These are phyloP conservation scores for Pelodytes ibericus DNA, from an alignment of 2,797 vertebrate species.

Conservation along the genomic window DNA sequence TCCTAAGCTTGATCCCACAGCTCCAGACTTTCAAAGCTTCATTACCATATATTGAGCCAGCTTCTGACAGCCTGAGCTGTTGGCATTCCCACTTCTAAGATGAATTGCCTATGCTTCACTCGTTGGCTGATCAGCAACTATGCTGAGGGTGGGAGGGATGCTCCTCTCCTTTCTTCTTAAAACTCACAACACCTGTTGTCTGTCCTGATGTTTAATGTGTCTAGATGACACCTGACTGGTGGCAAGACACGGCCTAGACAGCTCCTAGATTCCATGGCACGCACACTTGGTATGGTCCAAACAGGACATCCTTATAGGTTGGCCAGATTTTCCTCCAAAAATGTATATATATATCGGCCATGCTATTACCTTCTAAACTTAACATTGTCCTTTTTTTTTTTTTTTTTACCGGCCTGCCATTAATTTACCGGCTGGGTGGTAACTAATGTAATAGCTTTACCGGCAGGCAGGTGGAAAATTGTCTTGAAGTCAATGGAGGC, in stretches of 20 bases:
- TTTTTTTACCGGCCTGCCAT: too few relatives aligned
- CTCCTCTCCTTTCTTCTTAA: slow-evolving; percentile 34
- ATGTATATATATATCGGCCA: too few relatives aligned
- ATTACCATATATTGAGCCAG: slow-evolving; percentile 73
- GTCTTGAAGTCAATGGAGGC: too few relatives aligned
- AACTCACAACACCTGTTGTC: slow-evolving; percentile 51
- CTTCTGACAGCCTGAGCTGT: slow-evolving; percentile 65
- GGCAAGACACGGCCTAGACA: neutral
- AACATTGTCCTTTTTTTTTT: too few relatives aligned
- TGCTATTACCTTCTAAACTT: too few relatives aligned
- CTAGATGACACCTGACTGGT: slow-evolving; percentile 3
- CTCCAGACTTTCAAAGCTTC: slow-evolving; percentile 64
- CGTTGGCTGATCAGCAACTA: slow-evolving; percentile 40
- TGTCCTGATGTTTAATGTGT: slow-evolving; percentile 27
- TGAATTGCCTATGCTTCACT: slow-evolving; percentile 50
- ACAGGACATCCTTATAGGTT: neutral
- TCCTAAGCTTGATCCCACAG: slow-evolving; percentile 57
- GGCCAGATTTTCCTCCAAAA: neutral
- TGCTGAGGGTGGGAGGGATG: slow-evolving; percentile 9
- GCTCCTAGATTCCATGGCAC: neutral
- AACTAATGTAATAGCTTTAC: too few relatives aligned
- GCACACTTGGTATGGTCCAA: neutral
- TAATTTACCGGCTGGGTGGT: too few relatives aligned
- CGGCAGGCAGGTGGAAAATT: too few relatives aligned
- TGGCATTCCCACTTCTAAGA: slow-evolving; percentile 46